Conservation (phyloP, 2,888 invertebrate genomes). For the Phengaris arion region DNA sequence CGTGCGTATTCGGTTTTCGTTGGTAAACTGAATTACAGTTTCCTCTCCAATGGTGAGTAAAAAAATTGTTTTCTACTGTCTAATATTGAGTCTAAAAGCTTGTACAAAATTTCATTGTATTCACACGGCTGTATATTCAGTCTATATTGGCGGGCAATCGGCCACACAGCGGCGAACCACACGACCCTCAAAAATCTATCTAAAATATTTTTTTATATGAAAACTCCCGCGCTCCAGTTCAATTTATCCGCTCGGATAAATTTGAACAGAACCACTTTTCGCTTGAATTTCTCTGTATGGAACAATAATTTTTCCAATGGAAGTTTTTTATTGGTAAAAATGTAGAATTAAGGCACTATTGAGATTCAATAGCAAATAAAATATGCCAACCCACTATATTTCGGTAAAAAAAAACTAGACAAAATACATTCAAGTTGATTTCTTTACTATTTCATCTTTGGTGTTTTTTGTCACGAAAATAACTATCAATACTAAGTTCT, state of each 20-base stretch:
- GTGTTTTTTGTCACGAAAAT: neutral
- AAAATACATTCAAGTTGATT: no score
- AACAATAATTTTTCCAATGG: neutral
- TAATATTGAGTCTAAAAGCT: neutral
- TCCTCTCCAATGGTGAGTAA: neutral
- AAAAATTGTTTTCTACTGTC: neutral
- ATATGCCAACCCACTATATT: neutral
- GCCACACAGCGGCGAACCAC: neutral
- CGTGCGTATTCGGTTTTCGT: no score
- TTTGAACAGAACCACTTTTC: slow-evolving; percentile 9
- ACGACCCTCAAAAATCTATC: slow-evolving; percentile 5
- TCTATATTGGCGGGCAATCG: slow-evolving; percentile 4
- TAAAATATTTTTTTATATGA: slow-evolving; percentile 5
- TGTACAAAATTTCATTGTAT: slow-evolving; percentile 1
- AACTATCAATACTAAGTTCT: neutral
- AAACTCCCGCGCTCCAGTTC: neutral
- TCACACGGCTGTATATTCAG: neutral
- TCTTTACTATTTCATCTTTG: no score
- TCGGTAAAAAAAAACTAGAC: no score
- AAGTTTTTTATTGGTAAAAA: neutral
- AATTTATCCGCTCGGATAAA: slow-evolving; percentile 4
- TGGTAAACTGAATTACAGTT: no score
- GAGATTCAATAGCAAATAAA: neutral
- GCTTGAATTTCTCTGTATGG: slow-evolving; percentile 3
- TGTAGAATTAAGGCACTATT: neutral